A percentile compares a stretch with the other conserved stretches of the same genome.
Conservation (phyloP, 2,113 vertebrate genomes). For the Nothoprocta pentlandii region DNA sequence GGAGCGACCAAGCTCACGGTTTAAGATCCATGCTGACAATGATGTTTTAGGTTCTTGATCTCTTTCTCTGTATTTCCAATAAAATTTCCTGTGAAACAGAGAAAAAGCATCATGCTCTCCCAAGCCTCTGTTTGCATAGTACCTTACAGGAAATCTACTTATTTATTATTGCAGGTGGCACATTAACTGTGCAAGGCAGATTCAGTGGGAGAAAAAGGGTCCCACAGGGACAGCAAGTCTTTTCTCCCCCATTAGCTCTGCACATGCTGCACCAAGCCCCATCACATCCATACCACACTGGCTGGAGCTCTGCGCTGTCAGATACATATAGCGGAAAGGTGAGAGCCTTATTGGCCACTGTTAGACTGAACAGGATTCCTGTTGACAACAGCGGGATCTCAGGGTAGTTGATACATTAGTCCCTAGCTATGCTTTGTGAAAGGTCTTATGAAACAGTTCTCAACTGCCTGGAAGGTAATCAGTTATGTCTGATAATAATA, state of each 20-base stretch:
- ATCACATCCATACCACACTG: not conserved
- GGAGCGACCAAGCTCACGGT: not conserved
- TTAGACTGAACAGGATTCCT: not conserved
- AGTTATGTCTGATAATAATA: not conserved
- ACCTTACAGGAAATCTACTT: not conserved
- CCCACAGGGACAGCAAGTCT: not conserved
- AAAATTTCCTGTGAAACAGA: not conserved
- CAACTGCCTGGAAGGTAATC: not conserved
- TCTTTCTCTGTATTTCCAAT: not conserved
- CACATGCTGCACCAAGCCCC: not conserved
- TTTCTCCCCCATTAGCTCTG: not conserved
- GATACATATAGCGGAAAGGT: not conserved
- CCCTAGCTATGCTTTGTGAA: not conserved
- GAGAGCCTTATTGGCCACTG: not conserved
- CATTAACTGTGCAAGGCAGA: not conserved
- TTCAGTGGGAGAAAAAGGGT: not conserved
- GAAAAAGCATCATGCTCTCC: not conserved
- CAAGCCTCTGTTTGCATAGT: not conserved
- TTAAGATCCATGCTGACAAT: too few relatives aligned
- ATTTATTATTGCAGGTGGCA: not conserved
- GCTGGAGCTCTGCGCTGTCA: not conserved
- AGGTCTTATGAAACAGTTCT: not conserved
- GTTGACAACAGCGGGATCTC: not conserved
- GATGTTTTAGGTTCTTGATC: not conserved
- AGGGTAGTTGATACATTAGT: not conserved